Evolutionary conservation across 2,888 invertebrate species (phyloP).

Genomic region (Diarsia dahlii): DNA sequence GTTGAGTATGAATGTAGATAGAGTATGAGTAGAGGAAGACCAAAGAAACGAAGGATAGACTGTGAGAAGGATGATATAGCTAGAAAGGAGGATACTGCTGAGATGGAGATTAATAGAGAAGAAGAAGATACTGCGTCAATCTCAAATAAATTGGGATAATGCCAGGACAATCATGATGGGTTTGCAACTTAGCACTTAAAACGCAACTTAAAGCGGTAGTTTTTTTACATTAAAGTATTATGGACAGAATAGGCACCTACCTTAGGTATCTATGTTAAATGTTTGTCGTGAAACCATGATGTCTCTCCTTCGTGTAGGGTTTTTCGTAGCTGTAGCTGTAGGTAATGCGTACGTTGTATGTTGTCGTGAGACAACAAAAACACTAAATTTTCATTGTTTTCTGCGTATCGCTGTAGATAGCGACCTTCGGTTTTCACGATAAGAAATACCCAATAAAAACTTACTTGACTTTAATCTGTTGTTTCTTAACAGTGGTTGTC

Average conservation of each 20-base stretch:
- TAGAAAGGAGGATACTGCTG: too few relatives aligned
- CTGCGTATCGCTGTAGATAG: not conserved
- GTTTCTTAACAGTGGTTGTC: constrained; percentile 10
- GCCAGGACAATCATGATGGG: too few relatives aligned
- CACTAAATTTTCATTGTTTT: not conserved
- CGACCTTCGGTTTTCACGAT: not conserved
- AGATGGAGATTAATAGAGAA: too few relatives aligned
- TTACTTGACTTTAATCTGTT: constrained; percentile 36
- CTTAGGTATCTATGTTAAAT: not conserved
- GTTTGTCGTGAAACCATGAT: not conserved
- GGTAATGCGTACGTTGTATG: not conserved
- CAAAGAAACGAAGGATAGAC: too few relatives aligned
- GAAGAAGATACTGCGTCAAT: too few relatives aligned
- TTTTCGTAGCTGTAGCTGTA: not conserved
- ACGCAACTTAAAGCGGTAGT: not conserved
- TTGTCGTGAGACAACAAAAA: constrained; percentile 9
- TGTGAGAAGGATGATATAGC: too few relatives aligned
- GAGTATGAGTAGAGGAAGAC: too few relatives aligned
- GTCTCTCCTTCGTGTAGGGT: not conserved
- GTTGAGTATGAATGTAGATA: too few relatives aligned
- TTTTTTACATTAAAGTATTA: too few relatives aligned
- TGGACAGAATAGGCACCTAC: too few relatives aligned
- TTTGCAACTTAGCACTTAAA: not conserved
- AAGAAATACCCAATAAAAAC: constrained; percentile 10
- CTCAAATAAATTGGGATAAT: too few relatives aligned